Percentiles rank a stretch among this genome's conserved stretches.
phyloP scores from a whole-genome alignment of 2,113 vertebrate species.

The Hippoglossus stenolepis region DNA sequence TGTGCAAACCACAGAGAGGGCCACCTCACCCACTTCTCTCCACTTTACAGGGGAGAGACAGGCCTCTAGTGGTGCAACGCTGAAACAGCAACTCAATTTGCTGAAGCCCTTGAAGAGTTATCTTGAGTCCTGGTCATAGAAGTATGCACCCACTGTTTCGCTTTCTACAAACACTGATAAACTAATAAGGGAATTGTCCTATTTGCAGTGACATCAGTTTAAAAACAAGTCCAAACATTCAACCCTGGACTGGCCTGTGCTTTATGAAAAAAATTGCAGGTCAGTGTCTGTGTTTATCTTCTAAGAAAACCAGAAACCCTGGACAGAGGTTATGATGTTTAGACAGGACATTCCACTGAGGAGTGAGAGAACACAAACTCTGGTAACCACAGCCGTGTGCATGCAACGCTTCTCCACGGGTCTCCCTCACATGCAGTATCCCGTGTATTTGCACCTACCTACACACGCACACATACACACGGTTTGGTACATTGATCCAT shows the following conservation, averaged over 20 bases:
- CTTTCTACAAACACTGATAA: not conserved
- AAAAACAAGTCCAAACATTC: not conserved
- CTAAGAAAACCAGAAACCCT: slow-evolving; percentile 19
- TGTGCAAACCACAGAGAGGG: too few species aligned
- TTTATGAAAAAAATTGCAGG: slow-evolving; percentile 17
- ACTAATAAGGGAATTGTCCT: not conserved
- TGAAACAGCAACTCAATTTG: slow-evolving; percentile 8
- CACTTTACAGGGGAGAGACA: not conserved
- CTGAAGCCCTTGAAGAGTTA: not conserved
- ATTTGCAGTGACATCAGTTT: not conserved
- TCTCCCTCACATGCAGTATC: not conserved
- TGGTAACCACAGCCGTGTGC: not conserved
- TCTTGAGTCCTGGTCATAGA: not conserved
- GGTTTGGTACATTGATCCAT: slow-evolving; percentile 19
- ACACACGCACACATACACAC: not conserved
- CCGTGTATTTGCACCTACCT: slow-evolving; percentile 6
- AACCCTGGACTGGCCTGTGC: not conserved
- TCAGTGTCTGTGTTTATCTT: slow-evolving; percentile 25
- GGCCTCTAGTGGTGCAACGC: slow-evolving; percentile 58
- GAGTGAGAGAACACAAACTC: not conserved
- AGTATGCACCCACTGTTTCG: too few species aligned
- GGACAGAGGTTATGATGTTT: slow-evolving; percentile 42
- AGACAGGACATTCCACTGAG: slow-evolving; percentile 41
- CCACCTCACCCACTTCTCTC: not conserved
- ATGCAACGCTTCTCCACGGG: not conserved